Evolutionary conservation across 1,140 invertebrate genomes (phyloP), one percentile per base, ranked within the genome.

Genomic region (Zophobas atratus): DNA sequence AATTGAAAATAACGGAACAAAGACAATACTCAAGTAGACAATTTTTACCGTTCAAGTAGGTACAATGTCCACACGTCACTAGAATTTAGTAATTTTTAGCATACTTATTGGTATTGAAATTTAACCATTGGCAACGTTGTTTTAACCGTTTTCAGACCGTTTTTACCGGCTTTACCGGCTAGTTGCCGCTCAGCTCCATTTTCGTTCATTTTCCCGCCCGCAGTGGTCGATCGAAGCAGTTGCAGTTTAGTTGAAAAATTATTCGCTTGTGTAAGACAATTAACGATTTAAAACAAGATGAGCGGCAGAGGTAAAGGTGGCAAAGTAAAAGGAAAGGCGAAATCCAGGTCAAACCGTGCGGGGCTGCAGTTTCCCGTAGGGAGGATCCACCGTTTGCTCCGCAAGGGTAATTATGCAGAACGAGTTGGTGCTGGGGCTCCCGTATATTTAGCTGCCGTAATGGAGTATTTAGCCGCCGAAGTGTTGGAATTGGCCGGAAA

Each of bases 401-500:
- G 92, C 1, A 94, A 93, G 82, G 92, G 92, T n/a, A 91, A 93
- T 80, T 94, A 94, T 84, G 92, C 92, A 5, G 90, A 94, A 83
- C 88, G 92, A 35, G 89, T 94, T 41, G 92, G 93, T 75, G 90
- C 89, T 79, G 92, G 91, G 38, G 92, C 92, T 8, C 90, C 92
- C 1, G 92, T 94, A 0, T 95, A 94, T 81, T 81, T 94, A 55
- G 91, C 92, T 32, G 92, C 93, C 0, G 89, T 90, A 1, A 88
- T 91, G 87, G 90, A 91, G 81, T 91, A 91, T 77, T 81, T 91
- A 41, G 85, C 91, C 77, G 94, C 94, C 86, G 93, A 95, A 88
- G 91, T 95, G 20, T 86, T 94, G 70, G 93, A 94, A 82, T 90
- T 94, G 86, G 93, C 94, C 38, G 92, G 94, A 1, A 95, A 96